Base-by-base conservation (phyloP, 2,797 vertebrate species). In the Danio albolineatus region DNA sequence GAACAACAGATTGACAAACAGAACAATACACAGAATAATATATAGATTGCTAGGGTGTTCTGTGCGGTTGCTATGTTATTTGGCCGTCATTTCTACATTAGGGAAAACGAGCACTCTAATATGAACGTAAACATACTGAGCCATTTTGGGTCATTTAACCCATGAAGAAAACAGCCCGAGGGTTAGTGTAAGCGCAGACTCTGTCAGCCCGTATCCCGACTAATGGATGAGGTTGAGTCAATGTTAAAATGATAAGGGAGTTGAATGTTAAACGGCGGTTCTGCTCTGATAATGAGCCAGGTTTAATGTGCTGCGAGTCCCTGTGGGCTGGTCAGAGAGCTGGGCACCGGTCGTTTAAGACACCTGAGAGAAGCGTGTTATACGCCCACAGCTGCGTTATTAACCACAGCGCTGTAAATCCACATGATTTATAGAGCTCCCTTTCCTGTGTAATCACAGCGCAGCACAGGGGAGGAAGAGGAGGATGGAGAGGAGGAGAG, bases 371-470 rank as follows among this genome's bases (percentile, higher is more conserved):
- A 88, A 85, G 87, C 89, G 85, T 88, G 64, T 59, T 88, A 85
- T 85, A 88, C 84, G 89, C 89, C 88, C 89, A 90, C 88, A 61
- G 73, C 83, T 89, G 90, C 92, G 92, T 92, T 93, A 94, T 92
- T 94, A 92, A 89, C 87, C 79, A 86, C 86, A 86, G 85, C 72
- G 72, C 89, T 87, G 92, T 93, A 89, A 89, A 92, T 91, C 89
- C 88, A 84, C 83, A 83, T 93, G 91, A 94, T 92, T 91, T 91
- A 93, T 90, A 83, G 90, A 85, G 84, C 87, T 86, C 86, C 90
- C 87, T 89, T 89, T 85, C 87, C 90, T 88, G 88, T 89, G 87
- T 91, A 92, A 92, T 93, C 90, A 91, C 75, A 75, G 59, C 41
- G 14, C 39, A 28, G 59, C 62, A 48, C 48, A 79, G 56, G 67